These are phyloP conservation scores for Crotalus helleri DNA, from an alignment of 2,113 vertebrate species.

Conservation along the genomic window DNA sequence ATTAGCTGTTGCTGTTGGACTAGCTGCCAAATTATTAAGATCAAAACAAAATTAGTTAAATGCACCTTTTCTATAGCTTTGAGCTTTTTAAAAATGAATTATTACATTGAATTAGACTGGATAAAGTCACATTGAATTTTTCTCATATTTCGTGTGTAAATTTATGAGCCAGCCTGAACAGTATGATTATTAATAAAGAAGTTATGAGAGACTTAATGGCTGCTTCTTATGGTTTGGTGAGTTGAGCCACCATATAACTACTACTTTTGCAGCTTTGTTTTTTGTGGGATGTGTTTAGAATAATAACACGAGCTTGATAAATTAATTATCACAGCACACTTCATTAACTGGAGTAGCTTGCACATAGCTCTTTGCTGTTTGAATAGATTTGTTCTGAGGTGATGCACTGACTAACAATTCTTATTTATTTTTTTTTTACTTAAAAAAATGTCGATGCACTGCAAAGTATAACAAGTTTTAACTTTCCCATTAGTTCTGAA, in stretches of 20 bases:
- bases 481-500: accelerated
- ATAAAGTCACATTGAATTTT: not conserved
- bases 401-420: not conserved
- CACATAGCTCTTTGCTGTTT: conserved; percentile 30
- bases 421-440: conserved; percentile 7
- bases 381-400: not conserved
- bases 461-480: not conserved
- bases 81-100: not conserved
- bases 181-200: not conserved
- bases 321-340: conserved; percentile 36
- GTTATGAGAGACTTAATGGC: not conserved
- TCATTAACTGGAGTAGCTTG: conserved; percentile 30
- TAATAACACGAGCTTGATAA: conserved; percentile 12
- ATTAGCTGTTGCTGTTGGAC: not conserved
- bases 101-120: not conserved
- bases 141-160: not conserved
- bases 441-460: not conserved
- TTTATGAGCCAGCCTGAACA: not conserved
- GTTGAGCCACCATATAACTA: not conserved
- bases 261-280: not conserved
- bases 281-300: not conserved
- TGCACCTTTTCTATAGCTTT: not conserved
- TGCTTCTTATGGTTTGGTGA: not conserved
- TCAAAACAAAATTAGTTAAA: not conserved
- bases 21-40: not conserved